Base-by-base conservation (phyloP, 2,888 invertebrate species). In the Drepanosiphum platanoidis region DNA sequence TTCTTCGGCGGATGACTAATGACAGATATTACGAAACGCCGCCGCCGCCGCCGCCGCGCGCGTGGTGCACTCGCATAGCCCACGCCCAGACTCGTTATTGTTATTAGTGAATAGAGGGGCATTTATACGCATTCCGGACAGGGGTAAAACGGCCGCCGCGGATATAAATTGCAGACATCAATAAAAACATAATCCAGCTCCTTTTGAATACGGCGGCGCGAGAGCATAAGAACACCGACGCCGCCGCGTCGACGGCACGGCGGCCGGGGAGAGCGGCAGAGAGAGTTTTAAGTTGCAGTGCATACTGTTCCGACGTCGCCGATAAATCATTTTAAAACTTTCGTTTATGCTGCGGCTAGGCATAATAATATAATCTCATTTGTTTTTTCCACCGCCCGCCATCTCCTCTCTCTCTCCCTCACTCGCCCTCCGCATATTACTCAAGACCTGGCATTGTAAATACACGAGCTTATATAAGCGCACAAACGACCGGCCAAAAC, bases 161-260 rank as follows among this genome's bases (percentile, higher is more conserved):
- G 34, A 34, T 52, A 80, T 80, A 70, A 80, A 80, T 80, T 80
- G 52, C 27, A 27, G 58, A 70, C 80, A 52, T 80, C 80, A 70
- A 70, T 80, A 80, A 80, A 70, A 80, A 80, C 70, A 52, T 70
- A 80, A 80, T 68, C 70, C 70, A 9, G 36, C 34, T 52, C 58
- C 13, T 80, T 70, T 80, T 80, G 70, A 80, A 77, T 36, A 27
- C 77, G 27, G 15, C 27, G 22, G 30, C n/a, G 36, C 27, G n/a
- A 36, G 36, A 52, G 70, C 34, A 34, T 70, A 46, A 70, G 80
- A 70, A 80, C 34, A n/a, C 46, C 18, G 46, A n/a, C 18, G 34
- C 11, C 18, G 30, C 7, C n/a, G n/a, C n/a, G n/a, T n/a, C n/a
- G n/a, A n/a, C n/a, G n/a, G n/a, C n/a, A 30, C 13, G 34, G n/a